Evolutionary conservation across 2,888 invertebrate genomes (phyloP).

Genomic region (Acrocera orbiculus): DNA sequence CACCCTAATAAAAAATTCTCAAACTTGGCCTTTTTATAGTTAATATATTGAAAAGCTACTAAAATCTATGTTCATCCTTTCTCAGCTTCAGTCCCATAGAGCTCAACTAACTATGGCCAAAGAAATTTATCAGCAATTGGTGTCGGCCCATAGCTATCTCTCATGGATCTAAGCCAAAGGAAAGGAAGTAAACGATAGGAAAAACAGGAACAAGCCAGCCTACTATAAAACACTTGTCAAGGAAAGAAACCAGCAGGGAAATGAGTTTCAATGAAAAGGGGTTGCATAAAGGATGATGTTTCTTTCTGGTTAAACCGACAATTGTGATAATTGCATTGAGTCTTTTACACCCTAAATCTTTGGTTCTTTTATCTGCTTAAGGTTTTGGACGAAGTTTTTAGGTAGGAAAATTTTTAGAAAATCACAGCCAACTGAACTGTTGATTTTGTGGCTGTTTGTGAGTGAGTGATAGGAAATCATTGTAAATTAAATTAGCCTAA

Average conservation of each 20-base stretch:
- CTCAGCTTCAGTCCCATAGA: too few species aligned
- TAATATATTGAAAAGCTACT: too few species aligned
- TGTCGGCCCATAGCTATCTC: too few species aligned
- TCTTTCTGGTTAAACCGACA: conserved; percentile 9
- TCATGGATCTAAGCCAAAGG: too few species aligned
- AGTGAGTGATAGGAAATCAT: conserved; percentile 5
- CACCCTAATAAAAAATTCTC: too few species aligned
- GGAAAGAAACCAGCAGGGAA: conserved; percentile 2
- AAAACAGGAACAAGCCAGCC: too few species aligned
- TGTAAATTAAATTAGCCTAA: conserved; percentile 8
- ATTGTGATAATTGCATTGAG: conserved; percentile 10
- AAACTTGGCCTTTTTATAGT: too few species aligned
- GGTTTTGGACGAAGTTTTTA: not conserved
- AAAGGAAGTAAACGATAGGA: too few species aligned
- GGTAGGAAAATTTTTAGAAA: not conserved
- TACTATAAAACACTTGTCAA: too few species aligned
- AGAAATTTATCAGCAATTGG: too few species aligned
- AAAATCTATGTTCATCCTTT: too few species aligned
- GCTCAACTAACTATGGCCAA: too few species aligned
- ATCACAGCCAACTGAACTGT: not conserved
- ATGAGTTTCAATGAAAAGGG: not conserved
- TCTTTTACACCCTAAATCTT: conserved; percentile 8
- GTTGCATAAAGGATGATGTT: conserved; percentile 4
- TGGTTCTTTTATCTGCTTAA: not conserved
- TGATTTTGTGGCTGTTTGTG: conserved; percentile 2